Conservation (phyloP, 2,888 invertebrate species). For the Deroplatys truncata region DNA sequence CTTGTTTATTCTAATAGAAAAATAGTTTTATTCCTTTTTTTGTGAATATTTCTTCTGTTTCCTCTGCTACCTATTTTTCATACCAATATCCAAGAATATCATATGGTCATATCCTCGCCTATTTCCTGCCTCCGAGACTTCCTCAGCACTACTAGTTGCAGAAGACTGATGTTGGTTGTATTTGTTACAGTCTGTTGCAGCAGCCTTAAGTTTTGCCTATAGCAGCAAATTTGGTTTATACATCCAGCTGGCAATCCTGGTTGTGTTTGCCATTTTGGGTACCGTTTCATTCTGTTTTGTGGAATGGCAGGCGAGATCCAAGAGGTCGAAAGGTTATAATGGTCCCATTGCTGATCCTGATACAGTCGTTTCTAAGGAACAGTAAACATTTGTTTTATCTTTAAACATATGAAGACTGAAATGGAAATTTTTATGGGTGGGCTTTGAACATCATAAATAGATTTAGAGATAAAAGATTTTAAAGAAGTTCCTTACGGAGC, state of each 20-base stretch:
- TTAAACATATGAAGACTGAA: neutral
- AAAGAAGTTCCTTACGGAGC: neutral
- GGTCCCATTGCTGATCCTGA: slow-evolving; percentile 11
- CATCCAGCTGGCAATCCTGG: slow-evolving; percentile 67
- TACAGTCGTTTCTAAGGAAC: neutral
- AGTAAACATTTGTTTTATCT: neutral
- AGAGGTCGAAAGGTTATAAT: slow-evolving; percentile 9
- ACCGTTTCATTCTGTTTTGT: slow-evolving; percentile 73
- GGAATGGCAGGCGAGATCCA: slow-evolving; percentile 50
- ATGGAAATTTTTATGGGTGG: neutral
- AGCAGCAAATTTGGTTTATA: slow-evolving; percentile 67
- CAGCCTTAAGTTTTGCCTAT: slow-evolving; percentile 81
- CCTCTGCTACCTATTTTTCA: no score
- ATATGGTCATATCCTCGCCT: no score
- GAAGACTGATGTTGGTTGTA: neutral
- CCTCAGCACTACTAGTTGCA: no score
- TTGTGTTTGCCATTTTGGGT: slow-evolving; percentile 66
- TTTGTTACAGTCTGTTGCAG: slow-evolving; percentile 70
- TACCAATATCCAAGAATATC: no score
- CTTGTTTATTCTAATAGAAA: no score
- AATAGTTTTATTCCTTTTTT: no score
- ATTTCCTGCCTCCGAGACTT: no score
- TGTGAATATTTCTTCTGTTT: no score
- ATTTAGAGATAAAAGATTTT: neutral
- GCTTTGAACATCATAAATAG: neutral